Evolutionary conservation across 2,888 invertebrate species (phyloP).

Genomic region (Protonemura montana): DNA sequence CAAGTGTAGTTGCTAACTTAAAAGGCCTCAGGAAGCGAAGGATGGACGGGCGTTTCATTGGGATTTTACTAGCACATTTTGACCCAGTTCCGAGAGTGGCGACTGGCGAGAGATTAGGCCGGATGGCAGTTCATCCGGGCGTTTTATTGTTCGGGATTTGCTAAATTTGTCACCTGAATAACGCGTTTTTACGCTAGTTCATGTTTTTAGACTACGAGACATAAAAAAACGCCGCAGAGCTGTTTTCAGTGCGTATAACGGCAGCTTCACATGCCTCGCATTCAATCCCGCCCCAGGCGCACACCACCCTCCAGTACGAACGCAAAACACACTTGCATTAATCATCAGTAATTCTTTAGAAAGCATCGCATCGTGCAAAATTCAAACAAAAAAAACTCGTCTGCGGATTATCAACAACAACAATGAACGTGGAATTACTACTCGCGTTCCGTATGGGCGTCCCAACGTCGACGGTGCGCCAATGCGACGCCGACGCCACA

Average conservation of each 20-base stretch:
- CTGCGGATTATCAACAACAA: constrained; percentile 4
- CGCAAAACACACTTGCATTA: constrained; percentile 2
- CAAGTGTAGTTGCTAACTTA: neutral
- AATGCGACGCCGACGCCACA: neutral
- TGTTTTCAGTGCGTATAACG: neutral
- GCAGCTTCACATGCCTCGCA: neutral
- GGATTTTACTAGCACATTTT: neutral
- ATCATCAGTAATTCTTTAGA: neutral
- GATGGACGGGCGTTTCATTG: neutral
- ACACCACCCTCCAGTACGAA: neutral
- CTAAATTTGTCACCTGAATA: neutral
- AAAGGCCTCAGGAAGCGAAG: neutral
- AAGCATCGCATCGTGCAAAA: neutral
- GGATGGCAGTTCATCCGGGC: neutral
- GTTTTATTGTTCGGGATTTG: neutral
- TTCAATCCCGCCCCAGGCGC: neutral
- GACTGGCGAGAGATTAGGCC: neutral
- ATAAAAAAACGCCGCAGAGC: neutral
- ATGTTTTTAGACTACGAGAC: neutral
- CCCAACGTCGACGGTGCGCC: neutral
- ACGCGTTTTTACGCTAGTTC: neutral
- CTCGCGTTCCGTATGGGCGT: neutral
- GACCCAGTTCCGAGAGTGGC: neutral
- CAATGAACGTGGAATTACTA: constrained; percentile 7
- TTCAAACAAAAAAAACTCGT: neutral